phyloP scores from a whole-genome alignment of 2,888 invertebrate species.

The Tanypteryx hageni region DNA sequence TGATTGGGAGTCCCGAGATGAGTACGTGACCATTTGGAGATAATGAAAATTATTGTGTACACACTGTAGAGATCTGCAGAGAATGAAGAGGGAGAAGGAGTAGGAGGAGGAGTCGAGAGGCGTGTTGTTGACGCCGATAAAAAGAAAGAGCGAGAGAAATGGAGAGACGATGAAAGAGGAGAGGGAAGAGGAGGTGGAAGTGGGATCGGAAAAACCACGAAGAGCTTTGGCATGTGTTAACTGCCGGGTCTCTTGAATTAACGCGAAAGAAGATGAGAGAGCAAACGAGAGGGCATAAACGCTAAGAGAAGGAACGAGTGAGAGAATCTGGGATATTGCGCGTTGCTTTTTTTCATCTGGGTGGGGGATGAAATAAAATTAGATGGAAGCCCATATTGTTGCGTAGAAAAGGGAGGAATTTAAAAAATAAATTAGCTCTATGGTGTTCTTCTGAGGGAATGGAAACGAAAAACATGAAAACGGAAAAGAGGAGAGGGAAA shows the following conservation, averaged over 20 bases:
- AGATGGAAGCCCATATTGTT: no score
- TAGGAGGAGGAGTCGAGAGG: not conserved
- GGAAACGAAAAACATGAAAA: not conserved
- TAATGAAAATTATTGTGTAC: constrained; percentile 52
- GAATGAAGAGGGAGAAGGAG: not conserved
- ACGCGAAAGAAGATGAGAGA: not conserved
- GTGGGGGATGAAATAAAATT: no score
- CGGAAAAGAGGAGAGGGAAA: not conserved
- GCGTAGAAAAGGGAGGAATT: not conserved
- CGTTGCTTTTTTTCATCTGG: no score
- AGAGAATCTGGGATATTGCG: no score
- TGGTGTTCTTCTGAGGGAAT: not conserved
- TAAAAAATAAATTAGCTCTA: not conserved
- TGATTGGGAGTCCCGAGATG: constrained; percentile 41
- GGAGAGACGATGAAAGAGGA: not conserved
- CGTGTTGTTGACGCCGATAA: constrained; percentile 7
- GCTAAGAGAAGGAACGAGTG: no score
- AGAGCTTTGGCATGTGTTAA: not conserved
- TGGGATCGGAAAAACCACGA: not conserved
- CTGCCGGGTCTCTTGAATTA: no score
- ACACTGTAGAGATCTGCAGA: not conserved
- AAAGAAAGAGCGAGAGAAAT: constrained; percentile 15
- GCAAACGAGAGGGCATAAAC: not conserved
- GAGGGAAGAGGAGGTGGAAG: not conserved
- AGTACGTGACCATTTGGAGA: constrained; percentile 46